phyloP scores from a whole-genome alignment of 2,797 vertebrate species.

The Phylloscopus collybita region DNA sequence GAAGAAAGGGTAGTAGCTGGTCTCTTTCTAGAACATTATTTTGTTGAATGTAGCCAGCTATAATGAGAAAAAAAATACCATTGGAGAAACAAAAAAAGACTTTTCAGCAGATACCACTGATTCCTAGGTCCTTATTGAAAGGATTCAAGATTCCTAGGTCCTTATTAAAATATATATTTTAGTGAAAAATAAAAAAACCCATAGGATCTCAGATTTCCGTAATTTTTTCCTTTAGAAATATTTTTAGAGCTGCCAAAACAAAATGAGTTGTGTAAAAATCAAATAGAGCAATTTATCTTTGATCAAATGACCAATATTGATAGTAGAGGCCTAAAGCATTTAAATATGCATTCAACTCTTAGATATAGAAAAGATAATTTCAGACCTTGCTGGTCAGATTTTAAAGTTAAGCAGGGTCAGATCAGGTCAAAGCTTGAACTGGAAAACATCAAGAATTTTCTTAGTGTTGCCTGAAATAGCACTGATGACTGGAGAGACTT shows the following conservation, averaged over 20 bases:
- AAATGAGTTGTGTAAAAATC: background rate
- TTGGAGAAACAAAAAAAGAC: background rate
- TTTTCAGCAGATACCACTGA: background rate
- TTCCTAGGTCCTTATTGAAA: background rate
- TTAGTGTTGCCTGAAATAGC: background rate
- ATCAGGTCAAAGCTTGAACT: conserved; percentile 23
- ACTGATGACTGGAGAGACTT: background rate
- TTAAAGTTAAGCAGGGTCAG: conserved; percentile 39
- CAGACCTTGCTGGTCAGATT: background rate
- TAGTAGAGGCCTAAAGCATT: background rate
- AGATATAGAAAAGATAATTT: background rate
- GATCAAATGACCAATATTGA: background rate
- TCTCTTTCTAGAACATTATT: background rate
- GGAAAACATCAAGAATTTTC: conserved; percentile 2
- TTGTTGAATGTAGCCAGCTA: background rate
- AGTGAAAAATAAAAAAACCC: background rate
- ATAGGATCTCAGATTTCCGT: background rate
- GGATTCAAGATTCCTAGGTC: background rate
- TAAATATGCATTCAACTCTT: background rate
- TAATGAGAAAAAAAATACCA: background rate
- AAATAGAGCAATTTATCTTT: background rate
- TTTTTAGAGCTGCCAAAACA: background rate
- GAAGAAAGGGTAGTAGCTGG: background rate
- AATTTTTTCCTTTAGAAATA: background rate
- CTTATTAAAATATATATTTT: background rate